These are phyloP conservation scores for Mythimna loreyi DNA, from an alignment of 2,888 invertebrate genomes.

Conservation along the genomic window DNA sequence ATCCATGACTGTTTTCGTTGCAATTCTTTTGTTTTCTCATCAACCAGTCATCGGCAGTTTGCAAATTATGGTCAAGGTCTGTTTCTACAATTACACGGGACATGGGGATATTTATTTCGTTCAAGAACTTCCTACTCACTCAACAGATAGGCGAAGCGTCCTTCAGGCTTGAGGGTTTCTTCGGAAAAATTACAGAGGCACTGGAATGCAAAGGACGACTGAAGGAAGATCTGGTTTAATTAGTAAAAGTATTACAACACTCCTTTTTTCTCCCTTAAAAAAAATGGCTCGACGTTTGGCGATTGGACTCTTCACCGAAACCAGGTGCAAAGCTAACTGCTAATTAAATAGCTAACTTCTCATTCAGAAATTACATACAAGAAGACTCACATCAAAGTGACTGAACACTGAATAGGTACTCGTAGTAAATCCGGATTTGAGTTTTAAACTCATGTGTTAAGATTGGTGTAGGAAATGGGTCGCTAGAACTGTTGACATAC, in stretches of 20 bases:
- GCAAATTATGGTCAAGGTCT: conserved; percentile 42
- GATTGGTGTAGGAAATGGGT: conserved; percentile 21
- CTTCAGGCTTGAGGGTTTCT: neutral
- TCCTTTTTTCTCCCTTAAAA: no score
- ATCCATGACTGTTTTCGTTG: conserved; percentile 55
- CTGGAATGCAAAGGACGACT: no score
- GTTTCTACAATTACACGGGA: neutral
- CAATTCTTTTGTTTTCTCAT: conserved; percentile 49
- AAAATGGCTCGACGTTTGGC: no score
- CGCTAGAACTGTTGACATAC: conserved; percentile 32
- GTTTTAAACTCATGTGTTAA: neutral
- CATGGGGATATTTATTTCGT: neutral
- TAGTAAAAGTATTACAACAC: no score
- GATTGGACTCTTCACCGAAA: neutral
- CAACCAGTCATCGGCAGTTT: conserved; percentile 37
- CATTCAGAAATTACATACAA: neutral
- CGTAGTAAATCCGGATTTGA: neutral
- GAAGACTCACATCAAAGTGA: neutral
- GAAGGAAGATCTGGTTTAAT: no score
- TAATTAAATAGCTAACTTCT: neutral
- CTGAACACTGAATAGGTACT: no score
- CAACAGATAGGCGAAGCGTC: neutral
- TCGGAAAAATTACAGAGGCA: no score
- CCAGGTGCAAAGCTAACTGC: neutral
- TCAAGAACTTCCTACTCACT: neutral